Evolutionary conservation across 2,888 invertebrate species (phyloP).

Genomic region (Perithous albicinctus): DNA sequence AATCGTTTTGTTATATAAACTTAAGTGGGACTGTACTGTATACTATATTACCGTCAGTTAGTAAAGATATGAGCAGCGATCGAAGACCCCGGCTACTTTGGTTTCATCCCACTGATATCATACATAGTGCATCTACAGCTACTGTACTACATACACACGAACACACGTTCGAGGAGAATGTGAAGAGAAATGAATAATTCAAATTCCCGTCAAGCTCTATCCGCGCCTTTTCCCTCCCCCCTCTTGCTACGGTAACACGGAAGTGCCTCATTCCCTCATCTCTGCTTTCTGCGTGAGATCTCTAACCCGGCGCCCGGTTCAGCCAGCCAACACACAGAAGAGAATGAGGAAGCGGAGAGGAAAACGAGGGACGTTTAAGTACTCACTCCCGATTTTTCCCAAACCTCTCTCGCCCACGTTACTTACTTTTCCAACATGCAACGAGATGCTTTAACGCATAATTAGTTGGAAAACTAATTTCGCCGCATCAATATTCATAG

Average conservation of each 20-base stretch:
- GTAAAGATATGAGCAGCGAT: conserved; percentile 37
- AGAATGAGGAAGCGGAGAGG: conserved; percentile 3
- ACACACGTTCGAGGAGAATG: conserved; percentile 44
- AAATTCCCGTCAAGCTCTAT: conserved; percentile 57
- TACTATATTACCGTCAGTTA: background rate
- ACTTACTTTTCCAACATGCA: conserved; percentile 60
- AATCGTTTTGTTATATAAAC: background rate
- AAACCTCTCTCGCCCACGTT: background rate
- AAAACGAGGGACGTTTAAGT: conserved; percentile 58
- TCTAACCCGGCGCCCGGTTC: conserved; percentile 39
- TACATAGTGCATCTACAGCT: conserved; percentile 17
- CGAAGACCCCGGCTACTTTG: conserved; percentile 11
- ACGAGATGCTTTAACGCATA: conserved; percentile 71
- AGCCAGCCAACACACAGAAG: conserved; percentile 31
- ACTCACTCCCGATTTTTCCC: conserved; percentile 51
- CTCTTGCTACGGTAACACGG: conserved; percentile 19
- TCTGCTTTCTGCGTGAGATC: conserved; percentile 49
- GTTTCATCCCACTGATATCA: conserved; percentile 43
- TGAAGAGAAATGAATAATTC: conserved; percentile 65
- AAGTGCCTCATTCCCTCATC: conserved; percentile 19
- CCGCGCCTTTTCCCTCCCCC: conserved; percentile 41
- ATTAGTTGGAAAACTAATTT: conserved; percentile 73
- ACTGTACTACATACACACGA: background rate
- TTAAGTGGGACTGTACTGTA: background rate
- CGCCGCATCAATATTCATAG: conserved; percentile 76